Base-by-base conservation (phyloP, 2,888 invertebrate species). In the Rhopalosiphum nymphaeae region DNA sequence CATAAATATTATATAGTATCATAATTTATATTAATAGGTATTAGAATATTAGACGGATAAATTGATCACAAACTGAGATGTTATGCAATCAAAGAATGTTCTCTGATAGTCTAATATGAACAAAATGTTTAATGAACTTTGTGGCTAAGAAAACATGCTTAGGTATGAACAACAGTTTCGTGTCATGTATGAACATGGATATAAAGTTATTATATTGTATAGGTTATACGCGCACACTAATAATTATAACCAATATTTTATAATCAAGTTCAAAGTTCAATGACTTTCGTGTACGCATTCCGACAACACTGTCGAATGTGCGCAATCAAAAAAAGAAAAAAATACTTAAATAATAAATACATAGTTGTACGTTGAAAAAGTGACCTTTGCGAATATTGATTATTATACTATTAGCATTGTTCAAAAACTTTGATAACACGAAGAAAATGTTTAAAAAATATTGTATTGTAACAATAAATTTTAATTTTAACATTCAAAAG, bases 201-300 rank as follows among this genome's bases (percentile, higher is more conserved):
- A 36, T 36, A 78, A 78, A 78, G 21, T 36, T 21, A 78, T 78
- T 36, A 36, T 36, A 78, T 78, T 36, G n/a, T 88, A 56, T 67
- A 67, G 29, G 44, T 13, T 89, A 56, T 67, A 46, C 3, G 44
- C 10, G 9, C 16, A 67, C 26, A 67, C 7, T 42, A 46, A 61
- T 67, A 11, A 67, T 88, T 56, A 89, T 53, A 11, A 67, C 42
- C 78, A 56, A 78, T 44, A 84, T 89, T 84, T 84, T 84, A 89
- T 44, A 84, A 93, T 89, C 78, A 89, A 93, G 93, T 89, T 93
- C 89, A 44, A 89, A 93, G 89, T 84, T 84, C 93, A 89, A 89
- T 46, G 56, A 78, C 84, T 89, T 93, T 56, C 21, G 13, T 87
- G 87, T 92, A 46, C 56, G 46, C 56, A 56, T 46, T 42, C n/a